Conservation (phyloP, 2,888 invertebrate genomes). For the Arge pagana region DNA sequence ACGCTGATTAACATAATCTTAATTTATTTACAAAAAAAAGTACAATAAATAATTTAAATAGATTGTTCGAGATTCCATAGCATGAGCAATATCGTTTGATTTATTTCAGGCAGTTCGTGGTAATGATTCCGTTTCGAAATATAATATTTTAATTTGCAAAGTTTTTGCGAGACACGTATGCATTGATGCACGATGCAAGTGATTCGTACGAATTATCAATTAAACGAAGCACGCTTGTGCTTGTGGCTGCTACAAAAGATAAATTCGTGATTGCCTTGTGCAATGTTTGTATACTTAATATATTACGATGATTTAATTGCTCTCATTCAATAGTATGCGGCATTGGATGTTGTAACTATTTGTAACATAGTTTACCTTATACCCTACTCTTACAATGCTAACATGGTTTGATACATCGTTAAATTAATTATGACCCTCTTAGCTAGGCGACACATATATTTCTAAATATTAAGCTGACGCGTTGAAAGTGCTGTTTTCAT, state of each 20-base stretch:
- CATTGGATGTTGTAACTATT: not conserved
- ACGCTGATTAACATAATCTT: constrained; percentile 25
- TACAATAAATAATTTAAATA: constrained; percentile 41
- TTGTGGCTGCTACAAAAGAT: constrained; percentile 3
- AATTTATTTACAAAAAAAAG: constrained; percentile 46
- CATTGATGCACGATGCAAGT: not conserved
- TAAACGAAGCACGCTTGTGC: not conserved
- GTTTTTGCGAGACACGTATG: not conserved
- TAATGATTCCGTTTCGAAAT: too few species aligned
- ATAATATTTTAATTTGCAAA: not conserved
- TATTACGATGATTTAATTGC: not conserved
- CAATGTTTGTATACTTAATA: constrained; percentile 1
- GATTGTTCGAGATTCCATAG: constrained; percentile 5
- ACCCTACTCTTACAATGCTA: not conserved
- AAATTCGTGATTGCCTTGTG: constrained; percentile 17
- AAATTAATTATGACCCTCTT: not conserved
- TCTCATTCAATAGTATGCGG: not conserved
- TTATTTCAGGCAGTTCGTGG: too few species aligned
- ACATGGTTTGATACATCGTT: not conserved
- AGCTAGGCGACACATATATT: not conserved
- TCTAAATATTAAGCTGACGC: too few species aligned
- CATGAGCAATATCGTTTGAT: too few species aligned
- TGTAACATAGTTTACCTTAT: not conserved
- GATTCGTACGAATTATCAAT: not conserved
- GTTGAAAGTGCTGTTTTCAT: too few species aligned